Evolutionary conservation across 2,888 invertebrate species (phyloP).

Genomic region (Drosophila mulleri): DNA sequence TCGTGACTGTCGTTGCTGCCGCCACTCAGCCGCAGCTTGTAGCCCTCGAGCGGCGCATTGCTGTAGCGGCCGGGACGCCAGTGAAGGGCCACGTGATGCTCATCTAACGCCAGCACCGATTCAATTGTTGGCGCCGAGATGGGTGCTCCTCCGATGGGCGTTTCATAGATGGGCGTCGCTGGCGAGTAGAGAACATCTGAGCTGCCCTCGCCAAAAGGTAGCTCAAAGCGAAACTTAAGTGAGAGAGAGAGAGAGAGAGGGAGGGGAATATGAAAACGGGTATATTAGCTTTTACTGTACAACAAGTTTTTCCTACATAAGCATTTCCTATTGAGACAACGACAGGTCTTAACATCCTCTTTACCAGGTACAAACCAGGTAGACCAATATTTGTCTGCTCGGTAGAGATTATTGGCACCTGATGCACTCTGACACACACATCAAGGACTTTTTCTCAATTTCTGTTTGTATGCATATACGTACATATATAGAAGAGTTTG

Average conservation of each 20-base stretch:
- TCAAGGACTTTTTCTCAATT: too few species aligned
- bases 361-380: too few species aligned
- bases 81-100: constrained; percentile 92
- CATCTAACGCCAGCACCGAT: constrained; percentile 91
- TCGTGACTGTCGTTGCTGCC: constrained; percentile 86
- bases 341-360: too few species aligned
- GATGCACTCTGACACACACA: too few species aligned
- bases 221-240: constrained; percentile 93
- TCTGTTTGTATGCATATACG: too few species aligned
- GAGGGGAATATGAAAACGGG: neutral
- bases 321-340: too few species aligned
- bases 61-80: constrained; percentile 95
- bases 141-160: constrained; percentile 90
- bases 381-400: too few species aligned
- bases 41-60: constrained; percentile 95
- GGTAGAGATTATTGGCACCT: too few species aligned
- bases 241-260: neutral
- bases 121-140: constrained; percentile 91
- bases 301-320: too few species aligned
- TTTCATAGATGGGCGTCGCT: constrained; percentile 91
- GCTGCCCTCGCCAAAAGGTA: constrained; percentile 90
- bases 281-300: too few species aligned
- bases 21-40: constrained; percentile 87
- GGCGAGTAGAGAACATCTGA: constrained; percentile 90
- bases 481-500: too few species aligned